Base-by-base conservation (phyloP, 64 coral and sea anemone genomes). In the Actinia tenebrosa region DNA sequence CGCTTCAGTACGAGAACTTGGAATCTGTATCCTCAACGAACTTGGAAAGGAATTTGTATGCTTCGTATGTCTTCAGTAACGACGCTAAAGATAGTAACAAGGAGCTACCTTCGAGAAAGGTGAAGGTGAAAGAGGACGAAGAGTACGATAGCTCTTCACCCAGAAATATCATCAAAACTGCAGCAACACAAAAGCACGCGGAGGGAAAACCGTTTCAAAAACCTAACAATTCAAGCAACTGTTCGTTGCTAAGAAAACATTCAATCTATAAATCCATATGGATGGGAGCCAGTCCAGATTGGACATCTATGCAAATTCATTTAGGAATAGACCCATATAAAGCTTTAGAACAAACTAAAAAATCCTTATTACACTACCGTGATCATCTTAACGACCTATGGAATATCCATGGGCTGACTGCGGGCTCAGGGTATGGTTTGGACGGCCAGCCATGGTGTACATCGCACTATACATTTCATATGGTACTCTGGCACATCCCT, bases 401-500 rank as follows among this genome's bases (percentile, higher is more conserved):
- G 94, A 97, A 97, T 47, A 88, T 97, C n/a, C 94, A 97, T 80
- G 94, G 94, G 18, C 87, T 97, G 50, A 97, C 94, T 42, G 91
- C 94, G 71, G 94, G 94, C 9, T 84, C 85, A 63, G 94, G 91
- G 43, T 93, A 93, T 61, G 91, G 91, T 50, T 63, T 97, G 20
- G 88, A 97, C 23, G 94, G 94, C 59, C 94, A 90, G 9, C 94
- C 94, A 20, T 97, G 94, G 94, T 97, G 94, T 27, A 97, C 94
- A 0, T 97, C 94, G 16, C 94, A 97, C 79, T 97, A 97, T 63
- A 90, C 91, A 25, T 97, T 97, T 19, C 94, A 97, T 42, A 56
- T 97, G 81, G 94, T 97, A 20, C 64, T 97, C 23, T 97, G 94
- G 94, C 94, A 97, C 52, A 97, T 97, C 55, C 94, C 94, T 3